Conservation (phyloP, 2,113 vertebrate species). For the Gnathonemus echidnorhynchus region DNA sequence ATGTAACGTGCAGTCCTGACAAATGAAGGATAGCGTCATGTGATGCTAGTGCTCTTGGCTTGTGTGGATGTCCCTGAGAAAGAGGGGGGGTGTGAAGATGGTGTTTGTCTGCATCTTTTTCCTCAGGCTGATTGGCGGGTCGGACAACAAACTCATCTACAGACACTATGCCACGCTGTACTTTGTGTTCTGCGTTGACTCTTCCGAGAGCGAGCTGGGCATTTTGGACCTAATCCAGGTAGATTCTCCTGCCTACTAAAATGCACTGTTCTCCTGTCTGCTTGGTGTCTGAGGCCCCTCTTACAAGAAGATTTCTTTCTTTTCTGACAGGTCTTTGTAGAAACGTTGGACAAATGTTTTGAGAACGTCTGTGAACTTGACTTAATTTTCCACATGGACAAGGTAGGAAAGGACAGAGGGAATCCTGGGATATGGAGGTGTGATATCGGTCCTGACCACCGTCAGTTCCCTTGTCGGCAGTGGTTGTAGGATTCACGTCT, state of each 20-base stretch:
- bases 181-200: conserved; percentile 99
- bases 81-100: neutral
- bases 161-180: conserved; percentile 97
- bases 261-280: neutral
- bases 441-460: neutral
- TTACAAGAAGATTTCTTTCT: neutral
- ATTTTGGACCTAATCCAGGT: conserved; percentile 99
- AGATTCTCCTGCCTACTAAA: conserved; percentile 9
- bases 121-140: conserved; percentile 90
- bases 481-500: neutral
- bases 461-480: neutral
- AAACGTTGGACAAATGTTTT: conserved; percentile 98
- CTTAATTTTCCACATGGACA: conserved; percentile 98
- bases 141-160: conserved; percentile 98
- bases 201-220: conserved; percentile 96
- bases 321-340: conserved; percentile 84
- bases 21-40: neutral
- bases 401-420: conserved; percentile 67
- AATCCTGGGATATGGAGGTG: neutral
- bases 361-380: conserved; percentile 99
- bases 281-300: neutral
- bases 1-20: neutral
- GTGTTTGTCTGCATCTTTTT: conserved; percentile 22
- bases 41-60: neutral
- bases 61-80: neutral